phyloP scores from a whole-genome alignment of 2,888 invertebrate genomes.

The Scaptomyza flava region DNA sequence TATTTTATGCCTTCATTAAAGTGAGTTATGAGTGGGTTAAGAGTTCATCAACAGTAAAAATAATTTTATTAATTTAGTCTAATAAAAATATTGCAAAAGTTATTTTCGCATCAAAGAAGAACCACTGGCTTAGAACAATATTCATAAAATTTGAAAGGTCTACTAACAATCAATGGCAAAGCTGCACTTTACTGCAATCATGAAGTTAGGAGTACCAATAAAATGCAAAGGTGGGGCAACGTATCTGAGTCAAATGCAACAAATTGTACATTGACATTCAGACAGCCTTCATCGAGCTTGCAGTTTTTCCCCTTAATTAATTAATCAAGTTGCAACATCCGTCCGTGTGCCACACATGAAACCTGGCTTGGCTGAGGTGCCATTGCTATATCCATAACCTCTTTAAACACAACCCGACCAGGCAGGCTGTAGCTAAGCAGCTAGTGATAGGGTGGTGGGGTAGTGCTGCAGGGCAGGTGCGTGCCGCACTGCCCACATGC shows the following conservation, averaged over 20 bases:
- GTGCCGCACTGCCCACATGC: constrained; percentile 46
- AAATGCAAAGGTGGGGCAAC: constrained; percentile 6
- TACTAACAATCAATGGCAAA: neutral
- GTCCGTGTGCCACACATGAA: constrained; percentile 57
- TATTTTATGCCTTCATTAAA: too few relatives aligned
- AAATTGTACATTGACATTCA: constrained; percentile 80
- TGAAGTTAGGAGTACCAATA: neutral
- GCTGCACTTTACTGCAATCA: neutral
- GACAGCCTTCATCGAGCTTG: constrained; percentile 64
- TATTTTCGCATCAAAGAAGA: too few relatives aligned
- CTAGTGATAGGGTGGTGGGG: neutral
- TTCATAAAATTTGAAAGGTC: too few relatives aligned
- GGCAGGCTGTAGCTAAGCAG: neutral
- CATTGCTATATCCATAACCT: constrained; percentile 1
- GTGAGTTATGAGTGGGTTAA: neutral
- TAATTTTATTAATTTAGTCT: too few relatives aligned
- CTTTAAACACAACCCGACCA: neutral
- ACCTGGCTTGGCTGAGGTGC: neutral
- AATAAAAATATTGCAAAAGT: too few relatives aligned
- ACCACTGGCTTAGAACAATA: too few relatives aligned
- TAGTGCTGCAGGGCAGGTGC: neutral
- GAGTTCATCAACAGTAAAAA: neutral
- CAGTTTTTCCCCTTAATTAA: constrained; percentile 76
- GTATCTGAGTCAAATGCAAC: constrained; percentile 57
- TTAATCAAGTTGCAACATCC: constrained; percentile 76